Evolutionary conservation across 1,140 invertebrate species (phyloP).

Genomic region (Octopus bimaculoides): DNA sequence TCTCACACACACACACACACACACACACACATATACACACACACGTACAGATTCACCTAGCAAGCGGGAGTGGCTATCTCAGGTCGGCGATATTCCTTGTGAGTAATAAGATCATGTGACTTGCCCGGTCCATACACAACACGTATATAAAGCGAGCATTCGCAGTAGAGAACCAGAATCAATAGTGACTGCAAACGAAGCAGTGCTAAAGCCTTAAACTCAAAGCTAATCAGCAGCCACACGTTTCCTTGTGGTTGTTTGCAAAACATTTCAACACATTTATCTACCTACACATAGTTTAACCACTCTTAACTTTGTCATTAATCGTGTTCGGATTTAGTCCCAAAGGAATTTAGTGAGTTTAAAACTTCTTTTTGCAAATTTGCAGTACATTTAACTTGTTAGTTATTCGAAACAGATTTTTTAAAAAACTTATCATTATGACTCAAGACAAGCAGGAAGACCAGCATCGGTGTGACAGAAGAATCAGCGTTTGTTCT

Average conservation of each 20-base stretch:
- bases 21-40: too few relatives aligned
- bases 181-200: too few relatives aligned
- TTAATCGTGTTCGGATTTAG: not conserved
- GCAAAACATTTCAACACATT: not conserved
- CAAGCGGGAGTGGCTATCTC: not conserved
- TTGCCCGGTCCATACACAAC: not conserved
- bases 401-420: not conserved
- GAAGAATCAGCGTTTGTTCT: not conserved
- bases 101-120: not conserved
- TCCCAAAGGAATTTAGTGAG: not conserved
- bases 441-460: conserved; percentile 7
- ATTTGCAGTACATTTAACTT: not conserved
- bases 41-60: too few relatives aligned
- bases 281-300: not conserved
- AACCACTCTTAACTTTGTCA: not conserved
- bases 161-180: too few relatives aligned
- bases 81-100: not conserved
- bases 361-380: not conserved
- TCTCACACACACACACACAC: too few relatives aligned
- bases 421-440: not conserved
- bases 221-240: not conserved
- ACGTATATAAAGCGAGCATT: not conserved
- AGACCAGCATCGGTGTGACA: not conserved
- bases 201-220: not conserved
- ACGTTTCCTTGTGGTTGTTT: not conserved